Evolutionary conservation across 2,888 invertebrate genomes (phyloP), one percentile per base, ranked within the genome.

Genomic region (Chromoteleia sp.): DNA sequence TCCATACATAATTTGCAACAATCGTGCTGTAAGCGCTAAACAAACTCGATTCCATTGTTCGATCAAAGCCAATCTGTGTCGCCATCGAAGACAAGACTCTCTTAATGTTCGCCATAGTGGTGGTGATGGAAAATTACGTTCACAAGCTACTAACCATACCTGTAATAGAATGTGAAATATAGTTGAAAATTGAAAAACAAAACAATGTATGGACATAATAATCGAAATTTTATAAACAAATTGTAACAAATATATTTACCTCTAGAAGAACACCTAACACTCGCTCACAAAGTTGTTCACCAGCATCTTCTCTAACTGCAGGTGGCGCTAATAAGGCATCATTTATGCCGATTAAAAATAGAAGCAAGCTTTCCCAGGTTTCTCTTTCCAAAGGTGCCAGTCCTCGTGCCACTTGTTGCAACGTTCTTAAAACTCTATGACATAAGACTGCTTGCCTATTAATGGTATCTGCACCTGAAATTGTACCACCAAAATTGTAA

Each of bases 11-110:
- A 98, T 96, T 82, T 94, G 93, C 15, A 98, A 93, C 58, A 98
- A 93, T 45, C 96, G 93, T 0, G 97, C 96, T 0, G 98, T 98
- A 75, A 99, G 93, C 0, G 97, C 96, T 56, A 98, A 93, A 91
- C 98, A 98, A 30, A 98, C 97, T 82, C 98, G 94, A 92, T 98
- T 97, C 98, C 98, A 98, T 89, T 99, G 98, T 90, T 97, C 97
- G 21, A 98, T 95, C 5, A 99, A 94, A 33, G 98, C 97, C 78
- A 97, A 94, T 79, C 98, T 95, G 93, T 99, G 99, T 8, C 99
- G 94, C 98, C 99, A 99, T 88, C 96, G 95, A 87, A 96, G 94
- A 92, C 98, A 98, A 88, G 98, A 97, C 92, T 98, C 98, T 86
- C 97, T 94, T 82, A 99, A 93, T 0, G 98, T 98, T 91, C 98